Conservation (phyloP, 2,888 invertebrate species). For the Chymomyza amoena region DNA sequence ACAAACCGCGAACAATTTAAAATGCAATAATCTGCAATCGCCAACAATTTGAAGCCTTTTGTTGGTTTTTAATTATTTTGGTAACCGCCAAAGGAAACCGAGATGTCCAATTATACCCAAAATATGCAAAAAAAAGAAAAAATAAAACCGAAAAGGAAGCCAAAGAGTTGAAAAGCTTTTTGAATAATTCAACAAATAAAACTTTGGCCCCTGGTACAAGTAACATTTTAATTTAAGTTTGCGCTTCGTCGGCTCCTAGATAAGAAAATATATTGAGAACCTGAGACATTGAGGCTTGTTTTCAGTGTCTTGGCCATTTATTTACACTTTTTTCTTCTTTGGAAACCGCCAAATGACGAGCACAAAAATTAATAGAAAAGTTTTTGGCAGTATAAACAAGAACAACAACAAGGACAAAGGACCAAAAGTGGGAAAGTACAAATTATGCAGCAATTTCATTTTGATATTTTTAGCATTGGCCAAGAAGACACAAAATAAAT, state of each 20-base stretch:
- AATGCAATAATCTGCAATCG: neutral
- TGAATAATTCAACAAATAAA: constrained; percentile 72
- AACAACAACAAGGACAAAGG: constrained; percentile 15
- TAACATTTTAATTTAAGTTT: constrained; percentile 75
- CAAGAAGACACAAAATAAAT: constrained; percentile 29
- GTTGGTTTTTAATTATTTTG: constrained; percentile 63
- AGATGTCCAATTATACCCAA: constrained; percentile 15
- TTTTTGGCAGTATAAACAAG: constrained; percentile 44
- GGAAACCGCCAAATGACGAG: constrained; percentile 54
- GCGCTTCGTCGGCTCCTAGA: constrained; percentile 62
- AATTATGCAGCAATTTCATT: constrained; percentile 74
- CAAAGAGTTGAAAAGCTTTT: constrained; percentile 56
- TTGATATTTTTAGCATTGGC: constrained; percentile 57
- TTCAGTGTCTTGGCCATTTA: constrained; percentile 43
- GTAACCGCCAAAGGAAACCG: constrained; percentile 19
- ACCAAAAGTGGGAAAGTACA: constrained; percentile 59
- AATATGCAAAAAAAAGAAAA: neutral
- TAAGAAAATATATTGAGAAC: constrained; percentile 48
- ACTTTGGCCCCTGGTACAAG: constrained; percentile 44
- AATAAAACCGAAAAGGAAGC: neutral
- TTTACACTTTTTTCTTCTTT: constrained; percentile 57
- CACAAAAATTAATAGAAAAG: constrained; percentile 69
- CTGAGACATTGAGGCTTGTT: constrained; percentile 16
- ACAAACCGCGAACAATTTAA: neutral
- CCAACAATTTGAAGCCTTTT: constrained; percentile 16